Percentiles rank a stretch among this genome's conserved stretches.
Evolutionary conservation across 2,888 invertebrate genomes (phyloP).

Genomic region (Trachelus tabidus): DNA sequence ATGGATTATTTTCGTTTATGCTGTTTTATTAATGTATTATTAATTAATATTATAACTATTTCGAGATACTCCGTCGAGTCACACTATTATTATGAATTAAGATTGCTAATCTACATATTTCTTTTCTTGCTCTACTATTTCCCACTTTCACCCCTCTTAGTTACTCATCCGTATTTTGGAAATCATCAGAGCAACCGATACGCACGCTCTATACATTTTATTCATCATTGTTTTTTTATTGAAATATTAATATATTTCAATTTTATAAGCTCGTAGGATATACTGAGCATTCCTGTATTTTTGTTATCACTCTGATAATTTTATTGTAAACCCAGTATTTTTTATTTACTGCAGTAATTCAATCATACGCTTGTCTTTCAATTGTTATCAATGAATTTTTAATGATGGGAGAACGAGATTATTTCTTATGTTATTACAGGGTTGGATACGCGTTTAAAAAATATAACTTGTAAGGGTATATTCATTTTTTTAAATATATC

Average conservation of each 20-base stretch:
- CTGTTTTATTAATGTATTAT: not conserved
- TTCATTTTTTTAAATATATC: not conserved
- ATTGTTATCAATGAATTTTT: not conserved
- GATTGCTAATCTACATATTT: constrained; percentile 1
- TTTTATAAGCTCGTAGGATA: not conserved
- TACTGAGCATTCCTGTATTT: not conserved
- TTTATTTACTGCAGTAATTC: not conserved
- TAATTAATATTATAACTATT: not conserved
- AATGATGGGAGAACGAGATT: not conserved
- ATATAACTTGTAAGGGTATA: not conserved
- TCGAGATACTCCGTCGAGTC: not conserved
- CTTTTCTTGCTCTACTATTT: constrained; percentile 3
- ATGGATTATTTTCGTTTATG: not conserved
- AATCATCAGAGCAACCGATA: not conserved
- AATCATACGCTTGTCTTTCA: not conserved
- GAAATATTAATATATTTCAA: not conserved
- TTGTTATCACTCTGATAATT: not conserved
- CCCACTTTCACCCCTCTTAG: constrained; percentile 16
- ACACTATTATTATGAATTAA: not conserved
- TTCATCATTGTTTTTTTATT: not conserved
- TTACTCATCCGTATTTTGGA: not conserved
- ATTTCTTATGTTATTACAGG: not conserved
- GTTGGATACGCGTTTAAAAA: not conserved
- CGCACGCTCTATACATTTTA: not conserved
- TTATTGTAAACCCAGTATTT: not conserved